Percentiles rank a stretch among this genome's conserved stretches.
Conservation (phyloP, 2,888 invertebrate genomes). For the Diarsia brunnea region DNA sequence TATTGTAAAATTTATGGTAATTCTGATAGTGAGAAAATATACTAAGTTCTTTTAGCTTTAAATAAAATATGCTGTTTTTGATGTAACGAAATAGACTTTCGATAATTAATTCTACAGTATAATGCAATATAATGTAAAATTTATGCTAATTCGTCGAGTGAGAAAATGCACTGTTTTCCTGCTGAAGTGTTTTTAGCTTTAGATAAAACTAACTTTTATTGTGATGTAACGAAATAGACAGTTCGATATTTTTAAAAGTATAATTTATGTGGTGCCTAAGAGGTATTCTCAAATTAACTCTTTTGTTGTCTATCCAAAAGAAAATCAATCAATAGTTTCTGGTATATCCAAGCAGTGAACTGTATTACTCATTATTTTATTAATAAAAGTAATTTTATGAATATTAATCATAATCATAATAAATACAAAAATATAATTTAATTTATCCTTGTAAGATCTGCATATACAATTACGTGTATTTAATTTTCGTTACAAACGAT, state of each 20-base stretch:
- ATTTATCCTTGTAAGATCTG: not conserved
- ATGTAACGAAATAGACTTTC: not conserved
- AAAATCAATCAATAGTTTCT: not conserved
- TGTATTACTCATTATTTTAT: no score
- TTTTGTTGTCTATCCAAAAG: not conserved
- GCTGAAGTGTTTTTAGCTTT: not conserved
- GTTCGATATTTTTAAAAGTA: not conserved
- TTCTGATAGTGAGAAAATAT: not conserved
- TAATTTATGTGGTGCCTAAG: no score
- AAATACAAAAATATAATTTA: no score
- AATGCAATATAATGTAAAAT: no score
- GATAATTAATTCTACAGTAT: no score
- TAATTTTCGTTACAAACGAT: not conserved
- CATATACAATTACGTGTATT: not conserved
- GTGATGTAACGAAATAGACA: not conserved
- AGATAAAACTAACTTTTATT: no score
- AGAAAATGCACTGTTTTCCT: not conserved
- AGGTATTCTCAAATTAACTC: not conserved
- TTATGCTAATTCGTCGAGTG: not conserved
- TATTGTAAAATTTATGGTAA: not conserved
- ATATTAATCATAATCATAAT: no score
- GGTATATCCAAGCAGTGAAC: no score
- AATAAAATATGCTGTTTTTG: not conserved
- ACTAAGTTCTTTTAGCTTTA: not conserved
- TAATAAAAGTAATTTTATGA: not conserved